Base-by-base conservation (phyloP, 2,113 vertebrate species). In the Channa argus region DNA sequence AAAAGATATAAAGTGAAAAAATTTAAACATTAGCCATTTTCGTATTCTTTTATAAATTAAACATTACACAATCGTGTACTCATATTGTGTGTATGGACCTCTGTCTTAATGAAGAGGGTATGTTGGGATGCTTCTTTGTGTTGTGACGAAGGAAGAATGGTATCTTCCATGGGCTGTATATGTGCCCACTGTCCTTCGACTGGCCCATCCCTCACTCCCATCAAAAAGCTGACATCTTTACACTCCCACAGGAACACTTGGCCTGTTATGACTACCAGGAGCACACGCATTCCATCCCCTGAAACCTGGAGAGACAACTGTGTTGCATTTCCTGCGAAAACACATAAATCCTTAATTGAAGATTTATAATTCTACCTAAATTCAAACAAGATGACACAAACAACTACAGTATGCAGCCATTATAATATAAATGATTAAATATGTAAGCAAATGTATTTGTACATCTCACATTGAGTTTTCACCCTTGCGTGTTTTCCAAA, bases 201-300 rank as follows among this genome's bases (percentile, higher is more conserved):
- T 2, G 74, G 71, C 38, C 84, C 85, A 39, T 89, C 93, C 80
- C 94, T 90, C 2, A 74, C 55, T 45, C 71, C 84, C 0, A 63
- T 43, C 38, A 91, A 80, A 58, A 81, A 94, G 74, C 83, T 89
- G 52, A 45, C 38, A 63, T 95, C 94, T 36, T 71, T 59, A 76
- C 93, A 95, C 76, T 99, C 96, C 98, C 98, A 99, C 58, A 99
- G 91, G 75, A 96, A 95, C 8, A 95, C 84, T 71, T 91, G 92
- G 12, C 94, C 96, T 13, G 92, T 93, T 61, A 93, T 59, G 79
- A 87, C 85, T 15, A 86, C 74, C 65, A 99, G 76, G 1, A 99
- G 86, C 10, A 94, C 88, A 68, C 90, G 94, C 84, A 86, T 92
- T 13, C 95, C 97, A 84, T 97, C 92, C 71, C 86, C 96, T 36